Evolutionary conservation across 30 jellyfish, hydroid and myxozoan genomes (phyloP).

Genomic region (Nemopilema nomurai): DNA sequence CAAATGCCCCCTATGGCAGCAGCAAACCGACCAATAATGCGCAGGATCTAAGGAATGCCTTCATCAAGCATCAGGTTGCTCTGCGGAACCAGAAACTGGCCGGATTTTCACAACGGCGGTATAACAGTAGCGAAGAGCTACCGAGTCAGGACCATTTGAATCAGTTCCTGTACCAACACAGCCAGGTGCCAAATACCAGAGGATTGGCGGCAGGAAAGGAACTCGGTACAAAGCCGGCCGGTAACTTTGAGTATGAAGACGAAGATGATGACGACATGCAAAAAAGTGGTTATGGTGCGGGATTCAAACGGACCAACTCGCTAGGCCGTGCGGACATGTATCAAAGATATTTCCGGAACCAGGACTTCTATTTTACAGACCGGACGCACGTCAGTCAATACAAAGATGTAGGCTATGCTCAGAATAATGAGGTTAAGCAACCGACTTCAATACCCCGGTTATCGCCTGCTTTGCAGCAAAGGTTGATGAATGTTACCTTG

Average conservation of each 20-base stretch:
- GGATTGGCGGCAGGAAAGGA: not conserved
- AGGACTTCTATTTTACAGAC: conserved; percentile 27
- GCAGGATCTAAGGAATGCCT: conserved; percentile 45
- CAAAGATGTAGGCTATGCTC: not conserved
- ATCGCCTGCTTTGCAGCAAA: conserved; percentile 60
- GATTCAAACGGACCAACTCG: conserved; percentile 52
- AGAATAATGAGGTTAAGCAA: not conserved
- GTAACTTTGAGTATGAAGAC: not conserved
- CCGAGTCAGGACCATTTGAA: conserved; percentile 5
- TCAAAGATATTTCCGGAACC: conserved; percentile 6
- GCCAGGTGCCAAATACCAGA: conserved; percentile 1
- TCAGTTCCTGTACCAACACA: conserved; percentile 17
- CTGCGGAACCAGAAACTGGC: conserved; percentile 32
- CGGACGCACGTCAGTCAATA: conserved; percentile 36
- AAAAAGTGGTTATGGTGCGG: conserved; percentile 63
- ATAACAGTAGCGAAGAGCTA: conserved; percentile 56
- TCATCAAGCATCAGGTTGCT: conserved; percentile 63
- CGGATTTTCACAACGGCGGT: conserved; percentile 49
- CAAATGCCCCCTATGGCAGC: not conserved
- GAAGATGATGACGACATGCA: conserved; percentile 54
- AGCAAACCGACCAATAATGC: conserved; percentile 35
- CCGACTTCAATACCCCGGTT: conserved; percentile 28
- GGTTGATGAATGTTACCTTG: conserved; percentile 26
- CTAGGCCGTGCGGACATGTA: conserved; percentile 46
- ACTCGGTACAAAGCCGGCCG: not conserved